These are phyloP conservation scores for Drosophila diplacantha DNA, from an alignment of 2,888 invertebrate species.

Conservation along the genomic window DNA sequence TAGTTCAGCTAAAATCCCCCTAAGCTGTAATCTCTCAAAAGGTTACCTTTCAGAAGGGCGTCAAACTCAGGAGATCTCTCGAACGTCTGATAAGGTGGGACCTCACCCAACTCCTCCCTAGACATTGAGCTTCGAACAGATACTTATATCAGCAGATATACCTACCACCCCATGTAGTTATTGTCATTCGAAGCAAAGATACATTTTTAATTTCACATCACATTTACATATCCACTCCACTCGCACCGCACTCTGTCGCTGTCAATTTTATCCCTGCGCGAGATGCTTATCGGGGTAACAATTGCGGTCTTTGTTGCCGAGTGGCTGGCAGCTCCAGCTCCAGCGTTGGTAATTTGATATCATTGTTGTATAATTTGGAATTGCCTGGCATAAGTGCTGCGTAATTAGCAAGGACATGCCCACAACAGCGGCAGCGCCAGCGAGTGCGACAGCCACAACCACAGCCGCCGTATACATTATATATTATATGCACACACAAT, in stretches of 20 bases:
- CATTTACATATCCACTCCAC: constrained; percentile 55
- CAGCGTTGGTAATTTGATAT: constrained; percentile 65
- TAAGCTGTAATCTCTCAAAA: too few relatives aligned
- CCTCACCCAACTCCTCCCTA: background rate
- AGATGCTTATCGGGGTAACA: constrained; percentile 49
- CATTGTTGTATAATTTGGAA: constrained; percentile 71
- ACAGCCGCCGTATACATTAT: constrained; percentile 5
- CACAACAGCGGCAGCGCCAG: constrained; percentile 35
- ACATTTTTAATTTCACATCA: constrained; percentile 57
- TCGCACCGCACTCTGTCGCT: constrained; percentile 5
- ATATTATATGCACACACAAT: constrained; percentile 9
- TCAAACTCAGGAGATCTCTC: too few relatives aligned
- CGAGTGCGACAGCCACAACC: constrained; percentile 3
- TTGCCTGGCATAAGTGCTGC: constrained; percentile 71
- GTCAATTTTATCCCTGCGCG: constrained; percentile 14
- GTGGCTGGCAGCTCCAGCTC: constrained; percentile 27
- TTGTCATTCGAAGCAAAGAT: background rate
- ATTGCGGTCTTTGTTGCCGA: constrained; percentile 55
- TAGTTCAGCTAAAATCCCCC: background rate
- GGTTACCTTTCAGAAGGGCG: too few relatives aligned
- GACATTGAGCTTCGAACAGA: background rate
- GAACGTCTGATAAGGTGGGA: too few relatives aligned
- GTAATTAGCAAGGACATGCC: constrained; percentile 71
- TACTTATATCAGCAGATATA: background rate
- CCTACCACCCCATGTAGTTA: background rate